These are phyloP conservation scores for Imbricaverruca yamaguchii DNA, from an alignment of 2,888 invertebrate species.

Conservation along the genomic window DNA sequence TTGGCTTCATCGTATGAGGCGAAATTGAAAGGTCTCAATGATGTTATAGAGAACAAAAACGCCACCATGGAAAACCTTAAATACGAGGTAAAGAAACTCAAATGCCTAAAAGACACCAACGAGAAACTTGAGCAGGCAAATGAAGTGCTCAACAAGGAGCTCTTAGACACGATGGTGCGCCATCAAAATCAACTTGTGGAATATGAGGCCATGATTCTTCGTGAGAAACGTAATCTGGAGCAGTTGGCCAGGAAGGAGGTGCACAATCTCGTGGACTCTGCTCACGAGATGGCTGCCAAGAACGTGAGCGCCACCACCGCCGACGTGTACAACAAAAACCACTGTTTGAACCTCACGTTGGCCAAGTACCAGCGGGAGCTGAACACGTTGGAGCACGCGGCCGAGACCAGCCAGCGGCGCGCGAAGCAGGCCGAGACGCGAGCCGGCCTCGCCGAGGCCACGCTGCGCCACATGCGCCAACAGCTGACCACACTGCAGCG, in stretches of 20 bases:
- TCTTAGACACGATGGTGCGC: background rate
- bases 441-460: background rate
- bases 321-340: background rate
- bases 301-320: background rate
- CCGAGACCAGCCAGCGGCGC: background rate
- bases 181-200: conserved; percentile 6
- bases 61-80: background rate
- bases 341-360: background rate
- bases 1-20: background rate
- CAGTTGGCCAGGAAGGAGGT: background rate
- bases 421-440: background rate
- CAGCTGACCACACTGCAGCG: background rate
- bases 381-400: background rate
- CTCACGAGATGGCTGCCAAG: conserved; percentile 1
- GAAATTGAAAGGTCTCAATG: background rate
- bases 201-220: conserved; percentile 5
- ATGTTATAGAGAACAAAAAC: background rate
- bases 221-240: background rate
- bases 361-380: background rate
- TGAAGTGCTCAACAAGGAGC: background rate
- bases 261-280: background rate
- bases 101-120: background rate
- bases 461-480: background rate
- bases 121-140: background rate
- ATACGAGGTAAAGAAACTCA: background rate